These are phyloP conservation scores for Osedax frankpressi DNA, from an alignment of 2,888 invertebrate species.

Conservation along the genomic window DNA sequence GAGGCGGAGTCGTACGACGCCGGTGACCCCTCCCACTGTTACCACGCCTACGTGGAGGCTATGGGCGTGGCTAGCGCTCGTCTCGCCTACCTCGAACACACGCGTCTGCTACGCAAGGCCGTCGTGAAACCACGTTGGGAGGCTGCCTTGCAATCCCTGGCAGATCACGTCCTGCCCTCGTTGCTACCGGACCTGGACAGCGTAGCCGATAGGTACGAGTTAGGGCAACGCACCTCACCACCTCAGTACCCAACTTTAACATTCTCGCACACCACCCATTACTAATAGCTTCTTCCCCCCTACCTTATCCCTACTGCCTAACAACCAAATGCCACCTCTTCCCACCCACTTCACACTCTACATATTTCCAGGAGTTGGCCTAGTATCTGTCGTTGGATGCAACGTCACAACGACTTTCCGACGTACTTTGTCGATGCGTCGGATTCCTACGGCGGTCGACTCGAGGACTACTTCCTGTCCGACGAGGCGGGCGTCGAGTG, in stretches of 20 bases:
- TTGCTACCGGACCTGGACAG: background rate
- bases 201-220: background rate
- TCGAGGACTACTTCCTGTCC: background rate
- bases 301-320: no score
- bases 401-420: conserved; percentile 80
- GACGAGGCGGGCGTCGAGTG: conserved; percentile 49
- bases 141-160: background rate
- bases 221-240: no score
- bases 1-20: background rate
- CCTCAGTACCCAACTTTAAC: no score
- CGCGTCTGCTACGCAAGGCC: background rate
- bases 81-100: background rate
- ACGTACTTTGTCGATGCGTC: conserved; percentile 71
- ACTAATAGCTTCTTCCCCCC: no score
- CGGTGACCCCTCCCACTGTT: background rate
- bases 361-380: conserved; percentile 76
- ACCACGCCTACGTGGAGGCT: background rate
- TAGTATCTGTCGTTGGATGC: conserved; percentile 68
- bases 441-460: conserved; percentile 42
- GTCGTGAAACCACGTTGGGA: background rate
- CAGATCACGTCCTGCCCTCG: background rate
- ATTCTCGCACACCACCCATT: no score
- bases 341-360: background rate
- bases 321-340: no score
- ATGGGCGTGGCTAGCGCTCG: background rate